These are phyloP conservation scores for Drosophila picticornis DNA, from an alignment of 2,888 invertebrate genomes.

Conservation along the genomic window DNA sequence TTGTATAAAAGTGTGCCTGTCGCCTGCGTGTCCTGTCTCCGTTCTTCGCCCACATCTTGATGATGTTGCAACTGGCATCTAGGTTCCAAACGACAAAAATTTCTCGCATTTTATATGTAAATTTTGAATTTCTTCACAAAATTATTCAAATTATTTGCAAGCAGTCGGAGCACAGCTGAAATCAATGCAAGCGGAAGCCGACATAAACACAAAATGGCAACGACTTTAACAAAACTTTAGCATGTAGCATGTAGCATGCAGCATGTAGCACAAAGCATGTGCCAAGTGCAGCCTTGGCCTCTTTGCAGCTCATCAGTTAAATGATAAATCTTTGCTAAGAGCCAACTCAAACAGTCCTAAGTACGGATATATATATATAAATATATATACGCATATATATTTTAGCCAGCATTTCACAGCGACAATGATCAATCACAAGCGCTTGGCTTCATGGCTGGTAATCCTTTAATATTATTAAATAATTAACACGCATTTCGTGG, in stretches of 20 bases:
- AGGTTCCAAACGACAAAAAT: constrained; percentile 16
- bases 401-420: constrained; percentile 26
- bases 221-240: constrained; percentile 11
- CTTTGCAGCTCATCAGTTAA: constrained; percentile 43
- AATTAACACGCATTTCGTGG: constrained; percentile 75
- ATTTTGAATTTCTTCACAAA: constrained; percentile 73
- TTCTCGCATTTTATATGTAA: constrained; percentile 68
- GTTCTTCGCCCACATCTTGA: not conserved
- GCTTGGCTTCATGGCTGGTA: constrained; percentile 48
- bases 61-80: constrained; percentile 30
- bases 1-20: constrained; percentile 41
- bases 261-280: not conserved
- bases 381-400: constrained; percentile 7
- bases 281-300: constrained; percentile 46
- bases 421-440: constrained; percentile 56
- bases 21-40: not conserved
- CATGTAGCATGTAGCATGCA: not conserved
- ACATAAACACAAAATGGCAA: constrained; percentile 30
- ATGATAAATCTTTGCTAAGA: constrained; percentile 38
- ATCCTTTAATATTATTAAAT: constrained; percentile 78
- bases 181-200: constrained; percentile 49
- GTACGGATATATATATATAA: not conserved
- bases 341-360: constrained; percentile 17
- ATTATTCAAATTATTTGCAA: constrained; percentile 75
- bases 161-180: constrained; percentile 23